Evolutionary conservation across 2,113 vertebrate species (phyloP).

Genomic region (Leptobrachium leishanense): DNA sequence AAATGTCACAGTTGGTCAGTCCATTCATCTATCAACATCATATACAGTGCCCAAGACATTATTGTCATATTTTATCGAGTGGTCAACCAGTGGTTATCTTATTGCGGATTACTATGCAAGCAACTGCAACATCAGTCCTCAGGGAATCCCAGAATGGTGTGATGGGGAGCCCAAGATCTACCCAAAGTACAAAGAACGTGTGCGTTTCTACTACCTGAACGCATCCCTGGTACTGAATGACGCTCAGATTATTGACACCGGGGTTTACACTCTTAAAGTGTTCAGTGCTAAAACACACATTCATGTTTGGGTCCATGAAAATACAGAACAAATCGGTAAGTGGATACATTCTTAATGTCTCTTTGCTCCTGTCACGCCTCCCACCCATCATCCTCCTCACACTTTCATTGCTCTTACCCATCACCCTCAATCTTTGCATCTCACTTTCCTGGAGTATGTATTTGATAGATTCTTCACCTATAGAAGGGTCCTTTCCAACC

Average conservation of each 20-base stretch:
- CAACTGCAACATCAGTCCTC: neutral
- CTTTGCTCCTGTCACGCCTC: no score
- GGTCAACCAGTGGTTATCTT: neutral
- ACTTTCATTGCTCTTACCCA: no score
- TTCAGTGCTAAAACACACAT: neutral
- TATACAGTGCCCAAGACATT: neutral
- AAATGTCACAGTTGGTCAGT: neutral
- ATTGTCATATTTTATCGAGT: neutral
- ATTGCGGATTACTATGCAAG: neutral
- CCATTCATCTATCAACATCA: neutral
- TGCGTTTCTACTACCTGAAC: neutral
- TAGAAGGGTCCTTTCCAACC: no score
- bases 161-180: neutral
- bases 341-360: neutral
- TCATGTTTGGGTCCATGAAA: neutral
- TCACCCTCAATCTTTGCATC: no score
- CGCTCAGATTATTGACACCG: neutral
- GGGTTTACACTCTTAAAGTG: neutral
- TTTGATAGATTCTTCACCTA: no score
- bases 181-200: neutral
- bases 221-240: neutral
- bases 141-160: neutral
- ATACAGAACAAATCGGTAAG: neutral
- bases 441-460: no score
- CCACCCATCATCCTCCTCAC: no score